A percentile compares a stretch with the other conserved stretches of the same genome.
These are phyloP conservation scores for Drosophila lacertosa DNA, from an alignment of 1,140 invertebrate genomes.

Conservation along the genomic window DNA sequence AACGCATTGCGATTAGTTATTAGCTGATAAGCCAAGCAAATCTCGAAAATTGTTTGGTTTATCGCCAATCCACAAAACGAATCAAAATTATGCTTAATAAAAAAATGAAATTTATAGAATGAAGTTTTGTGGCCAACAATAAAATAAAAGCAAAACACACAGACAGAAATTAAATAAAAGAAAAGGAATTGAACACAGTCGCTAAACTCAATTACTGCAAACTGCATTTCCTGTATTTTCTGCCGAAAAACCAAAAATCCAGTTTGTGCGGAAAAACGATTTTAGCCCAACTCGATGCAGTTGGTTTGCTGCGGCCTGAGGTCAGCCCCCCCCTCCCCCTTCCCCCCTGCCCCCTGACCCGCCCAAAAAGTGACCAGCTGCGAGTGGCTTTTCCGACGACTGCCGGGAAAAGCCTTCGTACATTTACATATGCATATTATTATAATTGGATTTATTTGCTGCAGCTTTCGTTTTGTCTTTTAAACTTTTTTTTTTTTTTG, in stretches of 20 bases:
- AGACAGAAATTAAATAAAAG: conserved; percentile 1
- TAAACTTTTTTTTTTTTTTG: conserved; percentile 23
- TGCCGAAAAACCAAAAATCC: conserved; percentile 1
- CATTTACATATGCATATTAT: not conserved
- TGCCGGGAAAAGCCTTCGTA: conserved; percentile 1
- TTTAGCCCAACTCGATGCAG: not conserved
- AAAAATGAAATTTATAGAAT: conserved; percentile 9
- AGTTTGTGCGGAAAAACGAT: conserved; percentile 15
- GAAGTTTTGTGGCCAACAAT: not conserved
- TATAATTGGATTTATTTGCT: conserved; percentile 41
- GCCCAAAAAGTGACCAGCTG: conserved; percentile 3
- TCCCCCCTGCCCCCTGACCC: too few relatives aligned
- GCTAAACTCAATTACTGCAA: conserved; percentile 25
- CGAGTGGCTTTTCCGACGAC: conserved; percentile 3
- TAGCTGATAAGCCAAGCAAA: too few relatives aligned
- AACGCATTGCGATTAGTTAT: too few relatives aligned
- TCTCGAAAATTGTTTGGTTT: not conserved
- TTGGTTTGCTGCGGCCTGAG: conserved; percentile 4
- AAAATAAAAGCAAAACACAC: not conserved
- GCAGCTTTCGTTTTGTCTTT: conserved; percentile 12
- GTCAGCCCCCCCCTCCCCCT: too few relatives aligned
- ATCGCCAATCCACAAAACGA: conserved; percentile 6
- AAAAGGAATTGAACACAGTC: not conserved
- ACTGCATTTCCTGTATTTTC: conserved; percentile 26
- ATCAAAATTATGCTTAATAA: conserved; percentile 7